Conservation (phyloP, 2,113 vertebrate genomes). For the Artemisiospiza belli region DNA sequence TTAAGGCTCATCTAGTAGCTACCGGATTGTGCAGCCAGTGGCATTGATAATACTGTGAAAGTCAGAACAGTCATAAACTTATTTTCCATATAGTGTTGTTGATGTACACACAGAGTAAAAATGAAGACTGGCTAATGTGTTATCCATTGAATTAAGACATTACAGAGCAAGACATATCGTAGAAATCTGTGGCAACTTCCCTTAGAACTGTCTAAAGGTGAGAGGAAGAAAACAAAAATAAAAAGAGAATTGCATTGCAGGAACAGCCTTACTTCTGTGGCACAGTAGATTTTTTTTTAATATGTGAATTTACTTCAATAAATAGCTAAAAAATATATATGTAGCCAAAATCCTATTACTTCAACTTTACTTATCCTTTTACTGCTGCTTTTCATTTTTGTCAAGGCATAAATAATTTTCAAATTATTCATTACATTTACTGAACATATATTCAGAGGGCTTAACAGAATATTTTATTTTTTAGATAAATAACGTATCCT, state of each 20-base stretch:
- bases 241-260: neutral
- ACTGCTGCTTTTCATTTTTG: neutral
- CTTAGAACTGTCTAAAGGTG: neutral
- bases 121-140: neutral
- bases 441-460: neutral
- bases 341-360: neutral
- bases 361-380: neutral
- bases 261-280: neutral
- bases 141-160: neutral
- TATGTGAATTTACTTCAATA: neutral
- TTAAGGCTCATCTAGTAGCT: slow-evolving; percentile 27
- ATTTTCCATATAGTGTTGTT: slow-evolving; percentile 24
- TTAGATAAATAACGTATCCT: neutral
- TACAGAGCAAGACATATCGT: neutral
- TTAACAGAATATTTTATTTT: neutral
- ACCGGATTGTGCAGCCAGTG: neutral
- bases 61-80: slow-evolving; percentile 33
- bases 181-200: neutral
- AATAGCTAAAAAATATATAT: no score
- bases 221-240: neutral
- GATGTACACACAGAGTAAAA: neutral
- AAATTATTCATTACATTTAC: neutral
- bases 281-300: neutral
- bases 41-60: slow-evolving; percentile 15
- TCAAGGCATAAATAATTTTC: neutral